Evolutionary conservation across 2,888 invertebrate species (phyloP).

Genomic region (Microctonus brassicae): DNA sequence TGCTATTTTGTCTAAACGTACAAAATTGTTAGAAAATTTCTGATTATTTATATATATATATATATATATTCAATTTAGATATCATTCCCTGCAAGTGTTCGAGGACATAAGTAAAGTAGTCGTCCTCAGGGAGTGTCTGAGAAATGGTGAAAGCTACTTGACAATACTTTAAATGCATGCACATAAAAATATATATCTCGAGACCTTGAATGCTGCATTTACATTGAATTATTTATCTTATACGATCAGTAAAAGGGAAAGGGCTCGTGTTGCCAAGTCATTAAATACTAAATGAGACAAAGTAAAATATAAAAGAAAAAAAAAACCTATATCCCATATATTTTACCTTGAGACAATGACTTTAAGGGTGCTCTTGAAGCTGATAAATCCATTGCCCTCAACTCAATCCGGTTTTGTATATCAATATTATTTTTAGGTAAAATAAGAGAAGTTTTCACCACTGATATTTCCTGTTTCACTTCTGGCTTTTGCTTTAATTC

Average conservation of each 20-base stretch:
- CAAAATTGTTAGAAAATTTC: neutral
- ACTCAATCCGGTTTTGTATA: slow-evolving; percentile 41
- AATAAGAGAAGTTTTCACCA: slow-evolving; percentile 41
- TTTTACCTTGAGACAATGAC: slow-evolving; percentile 37
- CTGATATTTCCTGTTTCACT: slow-evolving; percentile 21
- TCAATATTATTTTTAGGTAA: slow-evolving; percentile 40
- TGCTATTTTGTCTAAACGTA: neutral
- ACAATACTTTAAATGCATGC: neutral
- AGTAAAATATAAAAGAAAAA: neutral
- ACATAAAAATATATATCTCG: neutral
- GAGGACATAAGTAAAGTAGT: slow-evolving; percentile 1
- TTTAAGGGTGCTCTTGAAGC: slow-evolving; percentile 16
- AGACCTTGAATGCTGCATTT: slow-evolving; percentile 2
- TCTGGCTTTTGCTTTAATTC: neutral
- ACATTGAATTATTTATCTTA: neutral
- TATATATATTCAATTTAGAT: neutral
- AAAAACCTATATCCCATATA: neutral
- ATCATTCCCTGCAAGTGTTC: neutral
- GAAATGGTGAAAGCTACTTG: neutral
- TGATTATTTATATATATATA: too few relatives aligned
- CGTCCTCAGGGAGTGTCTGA: neutral
- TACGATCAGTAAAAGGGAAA: slow-evolving; percentile 19
- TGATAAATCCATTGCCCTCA: slow-evolving; percentile 30
- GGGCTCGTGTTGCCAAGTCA: slow-evolving; percentile 13
- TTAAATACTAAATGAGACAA: neutral